phyloP scores from a whole-genome alignment of 2,888 invertebrate species.

The Tenthredo scrophulariae region DNA sequence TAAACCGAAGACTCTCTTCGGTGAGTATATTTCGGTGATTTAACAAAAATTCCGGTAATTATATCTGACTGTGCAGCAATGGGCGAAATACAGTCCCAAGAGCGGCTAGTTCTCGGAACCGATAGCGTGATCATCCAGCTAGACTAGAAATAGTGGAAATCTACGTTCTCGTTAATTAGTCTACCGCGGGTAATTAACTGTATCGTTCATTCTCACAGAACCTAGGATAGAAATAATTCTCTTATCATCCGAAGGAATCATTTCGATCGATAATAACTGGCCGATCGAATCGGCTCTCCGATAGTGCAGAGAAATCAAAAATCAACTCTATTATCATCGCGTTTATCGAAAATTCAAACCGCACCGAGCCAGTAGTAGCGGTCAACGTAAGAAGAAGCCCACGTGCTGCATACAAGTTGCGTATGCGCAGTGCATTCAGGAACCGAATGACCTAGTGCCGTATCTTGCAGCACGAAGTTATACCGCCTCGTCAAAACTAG shows the following conservation, averaged over 20 bases:
- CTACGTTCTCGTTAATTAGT: slow-evolving; percentile 34
- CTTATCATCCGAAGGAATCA: not conserved
- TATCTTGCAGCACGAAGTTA: slow-evolving; percentile 60
- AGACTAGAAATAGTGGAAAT: not conserved
- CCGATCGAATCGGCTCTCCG: too few species aligned
- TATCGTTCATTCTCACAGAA: not conserved
- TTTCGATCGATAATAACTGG: too few species aligned
- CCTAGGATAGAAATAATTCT: not conserved
- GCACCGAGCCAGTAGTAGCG: slow-evolving; percentile 23
- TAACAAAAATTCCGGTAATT: not conserved
- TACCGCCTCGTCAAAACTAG: slow-evolving; percentile 74
- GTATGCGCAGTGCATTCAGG: slow-evolving; percentile 67
- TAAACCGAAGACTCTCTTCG: too few species aligned
- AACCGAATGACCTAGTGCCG: slow-evolving; percentile 75
- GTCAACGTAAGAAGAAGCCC: slow-evolving; percentile 49
- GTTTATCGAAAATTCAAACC: not conserved
- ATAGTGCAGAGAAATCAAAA: too few species aligned
- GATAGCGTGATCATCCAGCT: not conserved
- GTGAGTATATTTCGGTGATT: not conserved
- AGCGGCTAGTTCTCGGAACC: not conserved
- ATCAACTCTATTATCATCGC: not conserved
- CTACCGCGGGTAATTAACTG: slow-evolving; percentile 11
- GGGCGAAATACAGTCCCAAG: not conserved
- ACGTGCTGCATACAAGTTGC: slow-evolving; percentile 48
- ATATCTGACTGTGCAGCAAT: not conserved